A percentile compares a stretch with the other conserved stretches of the same genome.
Conservation (phyloP, 1,140 invertebrate genomes). For the Dermatophagoides farinae region DNA sequence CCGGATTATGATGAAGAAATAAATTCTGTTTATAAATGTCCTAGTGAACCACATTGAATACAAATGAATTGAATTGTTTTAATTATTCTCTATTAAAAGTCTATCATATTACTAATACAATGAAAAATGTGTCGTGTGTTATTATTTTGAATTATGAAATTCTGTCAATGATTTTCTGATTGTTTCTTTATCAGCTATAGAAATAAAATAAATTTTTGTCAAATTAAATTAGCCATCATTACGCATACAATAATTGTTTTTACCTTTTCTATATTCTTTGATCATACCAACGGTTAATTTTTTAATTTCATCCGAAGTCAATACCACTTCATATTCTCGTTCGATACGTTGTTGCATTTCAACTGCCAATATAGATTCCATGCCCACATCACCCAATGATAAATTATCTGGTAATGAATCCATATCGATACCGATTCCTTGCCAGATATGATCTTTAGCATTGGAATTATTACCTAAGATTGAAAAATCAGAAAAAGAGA, state of each 20-base stretch:
- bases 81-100: not conserved
- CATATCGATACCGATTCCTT: constrained; percentile 9
- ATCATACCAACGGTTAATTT: constrained; percentile 9
- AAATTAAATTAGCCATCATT: not conserved
- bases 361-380: constrained; percentile 91
- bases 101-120: not conserved
- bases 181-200: not conserved
- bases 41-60: not conserved
- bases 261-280: constrained; percentile 7
- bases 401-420: constrained; percentile 29
- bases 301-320: constrained; percentile 12
- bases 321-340: constrained; percentile 11
- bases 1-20: constrained; percentile 2
- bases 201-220: not conserved
- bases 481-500: not conserved
- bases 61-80: not conserved
- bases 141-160: not conserved
- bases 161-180: constrained; percentile 1
- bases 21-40: not conserved
- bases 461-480: not conserved
- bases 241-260: not conserved
- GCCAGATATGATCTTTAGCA: constrained; percentile 4
- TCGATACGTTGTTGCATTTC: constrained; percentile 49
- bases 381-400: constrained; percentile 69
- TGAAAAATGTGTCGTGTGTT: no score